Base-by-base conservation (phyloP, 2,113 vertebrate genomes). In the Psittacula cyanocephala region DNA sequence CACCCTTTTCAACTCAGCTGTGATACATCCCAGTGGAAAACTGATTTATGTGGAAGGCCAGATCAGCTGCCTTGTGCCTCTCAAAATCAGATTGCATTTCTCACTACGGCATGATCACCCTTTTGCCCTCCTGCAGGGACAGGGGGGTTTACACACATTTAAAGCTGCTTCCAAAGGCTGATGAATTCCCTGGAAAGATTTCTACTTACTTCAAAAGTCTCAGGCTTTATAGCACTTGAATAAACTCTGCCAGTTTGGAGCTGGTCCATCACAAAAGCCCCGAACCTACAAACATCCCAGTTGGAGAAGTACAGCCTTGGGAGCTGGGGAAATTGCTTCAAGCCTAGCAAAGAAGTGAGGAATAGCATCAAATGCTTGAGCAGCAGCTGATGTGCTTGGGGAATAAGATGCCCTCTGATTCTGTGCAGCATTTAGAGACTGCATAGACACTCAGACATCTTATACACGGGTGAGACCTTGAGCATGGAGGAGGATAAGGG, bases 401-500 rank as follows among this genome's bases (percentile, higher is more conserved):
- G 44, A 91, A n/a, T 65, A 31, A 5, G 23, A 39, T 6, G 9
- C 5, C 9, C 24, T 44, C 46, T 29, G 62, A 39, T 31, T 16
- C 39, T 22, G 2, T 17, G 13, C 15, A 25, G 29, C 1, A 1
- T 12, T 4, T 2, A 22, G 33, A 18, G 31, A 14, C 69, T 52
- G 8, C 33, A 29, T 13, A 50, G 29, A 39, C 29, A 44, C 33
- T 33, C 28, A 12, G 31, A 69, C 16, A 29, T 29, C 63, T 37
- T 46, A 15, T 7, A 53, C 8, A 53, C 41, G 39, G 6, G n/a
- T 0, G 1, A 52, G 37, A 41, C 15, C 8, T 60, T n/a, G 44
- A 35, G 19, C 11, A 35, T 68, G 19, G 41, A 67, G 19, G 37
- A 85, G 16, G 50, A 37, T 41, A 29, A 70, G n/a, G 25, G 17